These are phyloP conservation scores for Cephus cinctus DNA, from an alignment of 1,140 invertebrate species.

Conservation along the genomic window DNA sequence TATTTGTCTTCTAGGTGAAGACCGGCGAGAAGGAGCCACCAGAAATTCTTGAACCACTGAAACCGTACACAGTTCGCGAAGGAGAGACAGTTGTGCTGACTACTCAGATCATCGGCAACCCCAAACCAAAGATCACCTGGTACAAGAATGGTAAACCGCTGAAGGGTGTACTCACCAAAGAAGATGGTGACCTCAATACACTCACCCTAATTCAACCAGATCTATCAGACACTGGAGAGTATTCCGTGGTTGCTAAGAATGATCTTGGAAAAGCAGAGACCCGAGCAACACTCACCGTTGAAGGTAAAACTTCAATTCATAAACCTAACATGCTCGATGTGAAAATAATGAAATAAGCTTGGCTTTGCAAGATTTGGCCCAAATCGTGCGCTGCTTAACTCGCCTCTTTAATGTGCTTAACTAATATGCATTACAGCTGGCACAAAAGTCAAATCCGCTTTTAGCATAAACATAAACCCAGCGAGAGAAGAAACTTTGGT, in stretches of 20 bases:
- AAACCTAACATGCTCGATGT: neutral
- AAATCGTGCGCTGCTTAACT: too few relatives aligned
- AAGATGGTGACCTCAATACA: constrained; percentile 68
- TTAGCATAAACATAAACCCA: too few relatives aligned
- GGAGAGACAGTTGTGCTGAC: constrained; percentile 74
- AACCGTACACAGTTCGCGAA: constrained; percentile 72
- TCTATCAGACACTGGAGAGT: constrained; percentile 71
- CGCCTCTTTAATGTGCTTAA: too few relatives aligned
- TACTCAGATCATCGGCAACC: constrained; percentile 79
- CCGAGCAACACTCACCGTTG: constrained; percentile 72
- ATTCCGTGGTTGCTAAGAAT: constrained; percentile 79
- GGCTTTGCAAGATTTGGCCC: too few relatives aligned
- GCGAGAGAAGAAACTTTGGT: too few relatives aligned
- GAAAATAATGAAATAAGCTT: too few relatives aligned
- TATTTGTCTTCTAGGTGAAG: constrained; percentile 61
- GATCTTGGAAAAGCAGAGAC: constrained; percentile 74
- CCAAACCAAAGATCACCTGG: constrained; percentile 78
- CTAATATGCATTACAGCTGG: constrained; percentile 38
- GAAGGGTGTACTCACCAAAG: constrained; percentile 58
- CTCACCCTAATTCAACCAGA: constrained; percentile 68
- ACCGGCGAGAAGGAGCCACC: constrained; percentile 76
- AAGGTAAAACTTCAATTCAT: constrained; percentile 62
- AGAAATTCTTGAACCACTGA: constrained; percentile 76
- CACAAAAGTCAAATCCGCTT: too few relatives aligned
- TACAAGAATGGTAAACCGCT: constrained; percentile 73